Conservation (phyloP, 2,113 vertebrate species). For the Bos indicus region DNA sequence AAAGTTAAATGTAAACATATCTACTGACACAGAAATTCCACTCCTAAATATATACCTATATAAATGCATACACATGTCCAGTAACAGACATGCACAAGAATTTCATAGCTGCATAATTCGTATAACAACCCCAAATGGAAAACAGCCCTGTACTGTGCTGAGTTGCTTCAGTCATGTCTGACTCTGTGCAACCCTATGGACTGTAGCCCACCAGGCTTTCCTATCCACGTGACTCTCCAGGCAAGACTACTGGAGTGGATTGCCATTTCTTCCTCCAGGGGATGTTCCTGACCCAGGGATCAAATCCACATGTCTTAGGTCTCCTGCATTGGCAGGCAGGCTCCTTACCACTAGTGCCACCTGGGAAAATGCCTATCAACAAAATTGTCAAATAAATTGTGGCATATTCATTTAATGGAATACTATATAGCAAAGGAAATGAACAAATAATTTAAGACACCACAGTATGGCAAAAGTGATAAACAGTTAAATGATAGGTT, state of each 20-base stretch:
- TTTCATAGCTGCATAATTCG: not conserved
- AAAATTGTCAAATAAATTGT: not conserved
- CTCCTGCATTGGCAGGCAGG: not conserved
- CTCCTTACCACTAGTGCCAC: not conserved
- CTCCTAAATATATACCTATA: not conserved
- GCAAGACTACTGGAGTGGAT: not conserved
- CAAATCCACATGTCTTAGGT: not conserved
- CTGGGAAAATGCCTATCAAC: not conserved
- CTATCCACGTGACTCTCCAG: not conserved
- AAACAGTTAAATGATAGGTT: not conserved
- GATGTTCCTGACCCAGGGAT: not conserved
- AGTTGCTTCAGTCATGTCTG: rapidly evolving
- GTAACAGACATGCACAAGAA: not conserved
- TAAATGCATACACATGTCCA: not conserved
- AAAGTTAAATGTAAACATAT: not conserved
- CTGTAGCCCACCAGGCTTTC: not conserved
- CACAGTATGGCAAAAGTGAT: not conserved
- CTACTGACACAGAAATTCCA: not conserved
- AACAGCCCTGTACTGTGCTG: not conserved
- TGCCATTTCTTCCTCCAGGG: not conserved
- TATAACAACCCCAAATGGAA: not conserved
- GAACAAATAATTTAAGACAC: not conserved
- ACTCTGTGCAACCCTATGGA: not conserved
- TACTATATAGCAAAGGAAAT: not conserved
- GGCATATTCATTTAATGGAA: not conserved